These are phyloP conservation scores for Caerostris darwini DNA, from an alignment of 1,140 invertebrate genomes.

Conservation along the genomic window DNA sequence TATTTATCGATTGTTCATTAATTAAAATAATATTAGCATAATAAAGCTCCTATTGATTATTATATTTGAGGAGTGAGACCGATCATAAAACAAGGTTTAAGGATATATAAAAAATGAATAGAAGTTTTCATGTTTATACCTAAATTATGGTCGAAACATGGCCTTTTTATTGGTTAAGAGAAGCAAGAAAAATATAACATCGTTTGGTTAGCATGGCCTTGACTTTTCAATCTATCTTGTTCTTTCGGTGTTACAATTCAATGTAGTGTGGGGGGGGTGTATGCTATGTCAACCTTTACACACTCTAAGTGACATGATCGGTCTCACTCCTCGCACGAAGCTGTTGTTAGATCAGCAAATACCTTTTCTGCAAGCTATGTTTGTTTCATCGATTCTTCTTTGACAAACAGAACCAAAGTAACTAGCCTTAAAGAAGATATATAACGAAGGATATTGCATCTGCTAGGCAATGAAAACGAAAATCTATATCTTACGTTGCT, in stretches of 20 bases:
- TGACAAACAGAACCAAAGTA: constrained; percentile 30
- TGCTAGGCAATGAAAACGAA: constrained; percentile 17
- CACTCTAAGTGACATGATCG: constrained; percentile 26
- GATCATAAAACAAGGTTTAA: too few relatives aligned
- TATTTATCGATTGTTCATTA: too few relatives aligned
- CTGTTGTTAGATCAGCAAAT: constrained; percentile 39
- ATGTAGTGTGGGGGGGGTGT: background rate
- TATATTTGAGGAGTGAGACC: too few relatives aligned
- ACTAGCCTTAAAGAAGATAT: constrained; percentile 36
- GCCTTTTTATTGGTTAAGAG: too few relatives aligned
- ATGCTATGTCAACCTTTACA: background rate
- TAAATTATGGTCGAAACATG: too few relatives aligned
- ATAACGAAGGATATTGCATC: constrained; percentile 23
- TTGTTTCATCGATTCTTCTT: constrained; percentile 33
- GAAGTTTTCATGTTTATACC: too few relatives aligned
- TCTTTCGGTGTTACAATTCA: background rate
- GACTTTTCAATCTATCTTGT: constrained; percentile 19
- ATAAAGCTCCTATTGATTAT: too few relatives aligned
- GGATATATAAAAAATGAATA: too few relatives aligned
- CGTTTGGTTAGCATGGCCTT: background rate
- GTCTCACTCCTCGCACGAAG: constrained; percentile 22
- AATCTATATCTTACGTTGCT: background rate
- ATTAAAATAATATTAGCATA: too few relatives aligned
- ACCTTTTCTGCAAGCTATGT: constrained; percentile 39
- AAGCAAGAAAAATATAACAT: too few relatives aligned